Conservation (phyloP, 2,888 invertebrate genomes). For the Protonemura montana region DNA sequence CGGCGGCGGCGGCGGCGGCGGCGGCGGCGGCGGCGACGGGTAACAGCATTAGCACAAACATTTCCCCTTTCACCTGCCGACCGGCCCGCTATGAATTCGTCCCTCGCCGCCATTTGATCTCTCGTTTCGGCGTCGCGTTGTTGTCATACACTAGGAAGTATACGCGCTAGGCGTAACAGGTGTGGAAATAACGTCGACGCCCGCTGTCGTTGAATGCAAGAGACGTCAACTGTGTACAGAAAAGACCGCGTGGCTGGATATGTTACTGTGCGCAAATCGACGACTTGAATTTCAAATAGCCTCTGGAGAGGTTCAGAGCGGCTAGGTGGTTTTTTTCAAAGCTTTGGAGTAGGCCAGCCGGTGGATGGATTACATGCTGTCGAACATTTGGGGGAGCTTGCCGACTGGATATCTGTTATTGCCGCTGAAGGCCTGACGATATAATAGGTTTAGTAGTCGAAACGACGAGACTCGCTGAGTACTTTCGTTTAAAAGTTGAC, state of each 20-base stretch:
- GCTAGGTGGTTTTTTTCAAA: background rate
- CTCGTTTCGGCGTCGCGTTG: background rate
- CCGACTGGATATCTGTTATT: background rate
- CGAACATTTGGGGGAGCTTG: background rate
- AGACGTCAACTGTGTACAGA: slow-evolving; percentile 16
- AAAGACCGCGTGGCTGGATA: background rate
- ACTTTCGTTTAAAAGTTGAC: background rate
- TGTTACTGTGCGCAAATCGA: background rate
- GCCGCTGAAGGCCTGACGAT: background rate
- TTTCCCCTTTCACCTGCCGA: slow-evolving; percentile 20
- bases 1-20: background rate
- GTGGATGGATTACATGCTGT: background rate
- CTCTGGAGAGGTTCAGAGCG: background rate
- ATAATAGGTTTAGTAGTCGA: background rate
- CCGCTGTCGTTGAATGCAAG: slow-evolving; percentile 15
- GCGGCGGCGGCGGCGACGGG: background rate
- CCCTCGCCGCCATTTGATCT: background rate
- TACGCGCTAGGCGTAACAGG: slow-evolving; percentile 37
- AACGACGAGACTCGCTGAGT: background rate
- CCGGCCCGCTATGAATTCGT: background rate
- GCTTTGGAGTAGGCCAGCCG: background rate
- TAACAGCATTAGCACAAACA: slow-evolving; percentile 43
- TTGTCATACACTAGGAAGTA: slow-evolving; percentile 32
- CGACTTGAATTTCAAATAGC: background rate
- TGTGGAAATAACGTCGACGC: slow-evolving; percentile 39